Evolutionary conservation across 1,140 invertebrate species (phyloP), one percentile per base, ranked within the genome.

Genomic region (Asobara japonica): DNA sequence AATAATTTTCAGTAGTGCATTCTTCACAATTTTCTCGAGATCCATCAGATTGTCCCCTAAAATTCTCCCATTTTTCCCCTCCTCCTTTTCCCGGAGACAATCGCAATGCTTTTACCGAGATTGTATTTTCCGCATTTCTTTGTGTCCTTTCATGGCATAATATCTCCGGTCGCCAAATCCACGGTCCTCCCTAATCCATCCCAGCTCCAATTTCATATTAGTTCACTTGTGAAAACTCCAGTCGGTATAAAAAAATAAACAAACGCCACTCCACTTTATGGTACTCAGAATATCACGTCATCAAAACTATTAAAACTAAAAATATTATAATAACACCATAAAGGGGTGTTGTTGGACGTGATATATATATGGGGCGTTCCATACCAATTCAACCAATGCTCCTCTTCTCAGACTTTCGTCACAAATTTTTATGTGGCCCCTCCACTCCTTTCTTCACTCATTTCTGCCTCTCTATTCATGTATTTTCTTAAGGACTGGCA

Each of bases 101-200:
- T 4, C 36, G n/a, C 36, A 45, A 45, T 45, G 41, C 41, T 45
- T 45, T 45, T 45, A 45, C 18, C 41, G n/a, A 45, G 41, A 45
- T 45, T 45, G 41, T 45, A 45, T 45, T 45, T 45, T 45, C n/a
- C 41, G 41, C 41, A 45, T 45, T 45, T 45, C 41, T 45, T 45
- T 45, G 41, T 45, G 18, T 45, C 41, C n/a, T 45, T 45, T 45
- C 41, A 45, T 18, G n/a, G 41, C 18, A 45, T 45, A 45, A 45
- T 16, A 16, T 45, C 41, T 16, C 18, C 41, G n/a, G n/a, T 16
- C 36, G n/a, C 36, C 41, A 45, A 45, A 45, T 16, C 41, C 13
- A n/a, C 41, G 41, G n/a, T 45, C 18, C n/a, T 45, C 18, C 41
- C 18, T 16, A 45, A 45, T 45, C 41, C 41, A 16, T 16, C 41